Percentiles rank a stretch among this genome's conserved stretches.
phyloP scores from a whole-genome alignment of 2,888 invertebrate genomes.

The Platycnemis pennipes region DNA sequence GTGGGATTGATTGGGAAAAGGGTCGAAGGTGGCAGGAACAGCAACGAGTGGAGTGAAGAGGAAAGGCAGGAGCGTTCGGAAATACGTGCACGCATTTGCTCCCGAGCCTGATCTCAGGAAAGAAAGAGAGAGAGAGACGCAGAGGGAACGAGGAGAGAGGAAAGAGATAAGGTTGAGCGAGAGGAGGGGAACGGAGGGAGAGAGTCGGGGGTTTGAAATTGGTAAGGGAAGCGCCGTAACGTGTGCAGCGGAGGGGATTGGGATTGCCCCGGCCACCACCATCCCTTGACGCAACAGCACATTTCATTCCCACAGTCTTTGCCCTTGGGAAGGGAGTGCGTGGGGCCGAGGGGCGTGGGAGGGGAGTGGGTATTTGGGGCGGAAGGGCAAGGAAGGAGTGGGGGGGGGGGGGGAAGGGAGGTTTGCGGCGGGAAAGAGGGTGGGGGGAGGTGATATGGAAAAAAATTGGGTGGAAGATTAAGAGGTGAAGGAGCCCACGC shows the following conservation, averaged over 20 bases:
- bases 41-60: background rate
- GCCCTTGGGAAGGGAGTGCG: conserved; percentile 7
- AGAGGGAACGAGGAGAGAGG: background rate
- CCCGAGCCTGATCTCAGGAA: background rate
- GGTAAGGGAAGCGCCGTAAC: background rate
- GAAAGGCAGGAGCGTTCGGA: background rate
- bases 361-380: background rate
- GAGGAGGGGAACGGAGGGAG: background rate
- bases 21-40: background rate
- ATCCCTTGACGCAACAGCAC: conserved; percentile 53
- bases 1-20: background rate
- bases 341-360: background rate
- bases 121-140: background rate
- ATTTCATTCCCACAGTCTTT: conserved; percentile 54
- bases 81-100: background rate
- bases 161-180: background rate
- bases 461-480: background rate
- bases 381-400: background rate
- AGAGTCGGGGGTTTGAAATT: background rate
- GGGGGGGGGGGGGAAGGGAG: background rate
- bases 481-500: background rate
- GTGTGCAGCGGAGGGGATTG: conserved; percentile 38
- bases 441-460: background rate
- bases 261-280: background rate
- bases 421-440: background rate